Percentiles rank a stretch among this genome's conserved stretches.
Evolutionary conservation across 2,113 vertebrate genomes (phyloP).

Genomic region (Syngnathus typhle): DNA sequence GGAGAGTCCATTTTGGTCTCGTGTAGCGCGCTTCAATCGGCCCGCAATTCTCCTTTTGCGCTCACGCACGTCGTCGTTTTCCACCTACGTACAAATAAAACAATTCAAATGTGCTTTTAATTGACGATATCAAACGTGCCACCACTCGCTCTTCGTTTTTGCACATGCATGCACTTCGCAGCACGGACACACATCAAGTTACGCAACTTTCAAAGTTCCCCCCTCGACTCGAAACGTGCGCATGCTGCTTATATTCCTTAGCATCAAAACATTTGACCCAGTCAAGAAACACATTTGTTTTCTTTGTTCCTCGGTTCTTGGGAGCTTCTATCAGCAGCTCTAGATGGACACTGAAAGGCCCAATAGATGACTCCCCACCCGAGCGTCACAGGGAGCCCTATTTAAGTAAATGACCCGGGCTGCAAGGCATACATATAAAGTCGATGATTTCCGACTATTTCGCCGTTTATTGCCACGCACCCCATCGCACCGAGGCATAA

Average conservation of each 20-base stretch:
- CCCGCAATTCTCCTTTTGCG: constrained; percentile 4
- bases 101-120: neutral
- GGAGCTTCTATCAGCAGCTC: constrained; percentile 53
- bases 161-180: neutral
- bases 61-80: neutral
- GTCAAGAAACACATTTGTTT: constrained; percentile 52
- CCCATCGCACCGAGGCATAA: constrained; percentile 35
- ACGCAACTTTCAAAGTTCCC: neutral
- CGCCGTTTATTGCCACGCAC: constrained; percentile 47
- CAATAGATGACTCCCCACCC: constrained; percentile 40
- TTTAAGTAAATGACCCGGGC: constrained; percentile 56
- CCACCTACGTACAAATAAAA: neutral
- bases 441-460: constrained; percentile 55
- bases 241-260: constrained; percentile 20
- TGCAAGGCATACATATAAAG: constrained; percentile 48
- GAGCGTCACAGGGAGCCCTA: constrained; percentile 47
- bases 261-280: constrained; percentile 43
- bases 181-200: neutral
- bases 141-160: neutral
- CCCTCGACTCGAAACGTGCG: neutral
- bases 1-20: constrained; percentile 56
- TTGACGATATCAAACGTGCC: neutral
- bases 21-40: constrained; percentile 8
- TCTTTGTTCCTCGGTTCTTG: constrained; percentile 61
- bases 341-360: constrained; percentile 56